Evolutionary conservation across 2,888 invertebrate species (phyloP).

Genomic region (Drosophila anomalata): DNA sequence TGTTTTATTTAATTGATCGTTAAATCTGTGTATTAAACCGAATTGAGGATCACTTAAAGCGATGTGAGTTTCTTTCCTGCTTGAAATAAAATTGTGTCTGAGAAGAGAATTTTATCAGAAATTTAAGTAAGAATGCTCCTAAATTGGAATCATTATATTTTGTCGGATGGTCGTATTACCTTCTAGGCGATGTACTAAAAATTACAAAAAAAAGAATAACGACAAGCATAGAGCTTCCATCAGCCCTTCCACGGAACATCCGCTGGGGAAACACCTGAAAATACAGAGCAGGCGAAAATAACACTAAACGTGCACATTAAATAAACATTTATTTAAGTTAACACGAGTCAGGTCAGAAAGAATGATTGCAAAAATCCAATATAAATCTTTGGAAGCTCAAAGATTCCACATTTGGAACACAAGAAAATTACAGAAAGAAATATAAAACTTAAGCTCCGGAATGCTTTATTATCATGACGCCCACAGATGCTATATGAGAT

Average conservation of each 20-base stretch:
- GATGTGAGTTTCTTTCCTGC: not conserved
- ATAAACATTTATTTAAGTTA: conserved; percentile 69
- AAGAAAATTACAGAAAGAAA: conserved; percentile 37
- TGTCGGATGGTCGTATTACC: not conserved
- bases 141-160: not conserved
- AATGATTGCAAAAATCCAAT: conserved; percentile 77
- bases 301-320: conserved; percentile 49
- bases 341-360: conserved; percentile 51
- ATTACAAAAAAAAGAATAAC: not conserved
- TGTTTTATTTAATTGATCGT: conserved; percentile 58
- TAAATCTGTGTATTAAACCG: conserved; percentile 40
- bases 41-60: conserved; percentile 54
- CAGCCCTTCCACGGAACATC: conserved; percentile 47
- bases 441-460: conserved; percentile 66
- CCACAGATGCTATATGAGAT: conserved; percentile 65
- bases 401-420: conserved; percentile 48
- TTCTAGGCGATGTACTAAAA: not conserved
- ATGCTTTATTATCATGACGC: conserved; percentile 71
- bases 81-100: not conserved
- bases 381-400: conserved; percentile 67
- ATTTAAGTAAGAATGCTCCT: not conserved
- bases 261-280: conserved; percentile 64
- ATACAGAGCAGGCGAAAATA: conserved; percentile 46
- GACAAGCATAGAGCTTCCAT: conserved; percentile 16
- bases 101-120: not conserved